Evolutionary conservation across 2,888 invertebrate species (phyloP), one percentile per base, ranked within the genome.

Genomic region (Julus scandinavius): DNA sequence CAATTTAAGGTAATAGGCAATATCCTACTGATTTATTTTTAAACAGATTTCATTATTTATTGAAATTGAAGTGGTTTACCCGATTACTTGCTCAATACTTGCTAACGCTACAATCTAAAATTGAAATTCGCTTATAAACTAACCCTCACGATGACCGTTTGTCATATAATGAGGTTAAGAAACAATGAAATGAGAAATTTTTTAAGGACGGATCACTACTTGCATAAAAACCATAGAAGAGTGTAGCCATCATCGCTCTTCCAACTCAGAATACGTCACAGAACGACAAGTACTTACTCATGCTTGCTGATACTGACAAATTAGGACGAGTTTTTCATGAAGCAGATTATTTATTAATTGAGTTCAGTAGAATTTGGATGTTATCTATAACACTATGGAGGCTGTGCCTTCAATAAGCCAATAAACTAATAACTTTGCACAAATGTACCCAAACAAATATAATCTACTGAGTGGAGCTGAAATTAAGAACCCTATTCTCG

Each of bases 171-270:
- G 49, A 41, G n/a, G 85, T 1, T 85, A 40, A 41, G n/a, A 41
- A 40, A 85, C 85, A 41, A 17, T 41, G 20, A 85, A 41, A 85
- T 85, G 85, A 41, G 41, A 41, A 85, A 80, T 40, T 4, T 85
- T 7, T 41, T 85, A 41, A 85, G 85, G 85, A 85, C 85, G 85
- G 85, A 85, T 85, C 85, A 85, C 85, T 85, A 85, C 85, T 85
- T 85, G 85, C 85, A 85, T 85, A 85, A 72, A 63, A 72, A 72
- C 7, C 72, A 72, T n/a, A 6, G 72, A 72, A 20, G n/a, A 72
- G 72, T 29, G 72, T 11, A 72, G 29, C 29, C 5, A 6, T n/a
- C 2, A 72, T 5, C 63, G 20, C 63, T 63, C 63, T 29, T 72
- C 72, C 72, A 72, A 17, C 72, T 72, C 72, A 72, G 72, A 72